A percentile compares a stretch with the other conserved stretches of the same genome.
Conservation (phyloP, 2,797 vertebrate genomes). For the Columba guinea region DNA sequence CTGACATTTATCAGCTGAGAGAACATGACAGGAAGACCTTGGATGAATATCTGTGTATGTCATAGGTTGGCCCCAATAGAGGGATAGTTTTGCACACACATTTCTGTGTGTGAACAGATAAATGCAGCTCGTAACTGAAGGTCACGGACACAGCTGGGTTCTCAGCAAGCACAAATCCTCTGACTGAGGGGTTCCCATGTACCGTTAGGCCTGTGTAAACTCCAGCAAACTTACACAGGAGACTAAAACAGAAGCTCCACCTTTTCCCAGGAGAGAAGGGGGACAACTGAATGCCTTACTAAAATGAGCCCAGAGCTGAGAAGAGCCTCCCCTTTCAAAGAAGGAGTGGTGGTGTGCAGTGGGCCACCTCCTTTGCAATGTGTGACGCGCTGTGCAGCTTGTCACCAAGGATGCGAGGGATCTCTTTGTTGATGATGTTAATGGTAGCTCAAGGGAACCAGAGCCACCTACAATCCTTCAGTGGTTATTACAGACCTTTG, state of each 20-base stretch:
- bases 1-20: background rate
- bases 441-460: background rate
- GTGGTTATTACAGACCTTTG: background rate
- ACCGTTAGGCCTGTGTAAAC: background rate
- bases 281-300: background rate
- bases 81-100: background rate
- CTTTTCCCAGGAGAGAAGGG: background rate
- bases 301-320: background rate
- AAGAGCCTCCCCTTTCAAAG: background rate
- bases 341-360: background rate
- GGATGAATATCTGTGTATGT: background rate
- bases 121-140: background rate
- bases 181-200: background rate
- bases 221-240: background rate
- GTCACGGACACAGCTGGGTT: background rate
- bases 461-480: background rate
- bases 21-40: background rate
- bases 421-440: background rate
- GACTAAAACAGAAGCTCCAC: background rate
- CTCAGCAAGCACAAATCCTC: background rate
- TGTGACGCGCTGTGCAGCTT: background rate
- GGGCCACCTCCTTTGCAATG: background rate
- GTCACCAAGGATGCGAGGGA: accelerated
- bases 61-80: background rate
- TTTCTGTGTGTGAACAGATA: background rate